A percentile compares a stretch with the other conserved stretches of the same genome.
Evolutionary conservation across 2,113 vertebrate genomes (phyloP).

Genomic region (Tylochromis polylepis): DNA sequence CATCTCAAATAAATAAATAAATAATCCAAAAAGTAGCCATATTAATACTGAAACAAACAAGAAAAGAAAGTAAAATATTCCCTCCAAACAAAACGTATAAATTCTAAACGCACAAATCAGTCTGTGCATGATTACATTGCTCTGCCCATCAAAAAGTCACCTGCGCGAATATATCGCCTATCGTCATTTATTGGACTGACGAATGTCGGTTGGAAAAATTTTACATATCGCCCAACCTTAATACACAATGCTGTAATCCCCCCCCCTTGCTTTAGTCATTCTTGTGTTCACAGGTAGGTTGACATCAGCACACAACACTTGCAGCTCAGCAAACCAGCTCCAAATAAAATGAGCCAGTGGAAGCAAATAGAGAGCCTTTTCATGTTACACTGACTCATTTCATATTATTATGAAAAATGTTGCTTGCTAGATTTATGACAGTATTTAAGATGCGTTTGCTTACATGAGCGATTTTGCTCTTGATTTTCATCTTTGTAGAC

Average conservation of each 20-base stretch:
- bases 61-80: no score
- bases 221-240: no score
- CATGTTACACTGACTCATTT: background rate
- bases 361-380: background rate
- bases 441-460: background rate
- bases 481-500: slow-evolving; percentile 67
- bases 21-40: no score
- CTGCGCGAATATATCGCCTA: no score
- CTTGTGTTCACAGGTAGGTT: background rate
- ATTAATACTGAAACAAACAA: no score
- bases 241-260: background rate
- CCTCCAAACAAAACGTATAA: no score
- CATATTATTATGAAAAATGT: background rate
- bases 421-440: background rate
- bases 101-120: no score
- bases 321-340: background rate
- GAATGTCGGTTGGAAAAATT: no score
- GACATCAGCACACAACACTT: background rate
- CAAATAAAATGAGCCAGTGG: background rate
- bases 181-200: no score
- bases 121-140: no score
- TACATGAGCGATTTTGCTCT: background rate
- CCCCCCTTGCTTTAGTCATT: background rate
- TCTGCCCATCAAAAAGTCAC: no score
- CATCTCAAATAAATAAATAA: no score